Evolutionary conservation across 2,113 vertebrate species (phyloP).

Genomic region (Arenaria interpres): DNA sequence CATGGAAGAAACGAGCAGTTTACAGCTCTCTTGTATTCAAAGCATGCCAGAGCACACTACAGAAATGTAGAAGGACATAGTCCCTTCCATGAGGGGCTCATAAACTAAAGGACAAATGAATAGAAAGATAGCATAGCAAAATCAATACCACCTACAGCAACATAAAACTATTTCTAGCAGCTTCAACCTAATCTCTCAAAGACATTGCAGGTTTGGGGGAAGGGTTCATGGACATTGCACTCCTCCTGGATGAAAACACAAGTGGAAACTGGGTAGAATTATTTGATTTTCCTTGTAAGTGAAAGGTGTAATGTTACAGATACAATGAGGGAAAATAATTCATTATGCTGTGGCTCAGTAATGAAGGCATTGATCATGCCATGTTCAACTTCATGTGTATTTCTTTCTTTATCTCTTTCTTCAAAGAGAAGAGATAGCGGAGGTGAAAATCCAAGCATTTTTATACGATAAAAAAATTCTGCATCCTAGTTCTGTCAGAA

Average conservation of each 20-base stretch:
- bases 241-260: neutral
- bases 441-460: neutral
- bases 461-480: neutral
- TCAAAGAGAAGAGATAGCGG: neutral
- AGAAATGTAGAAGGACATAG: neutral
- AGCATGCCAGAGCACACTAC: neutral
- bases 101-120: constrained; percentile 12
- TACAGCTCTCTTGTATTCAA: neutral
- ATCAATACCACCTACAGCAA: neutral
- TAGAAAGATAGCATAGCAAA: neutral
- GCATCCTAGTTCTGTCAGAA: neutral
- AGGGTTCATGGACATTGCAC: neutral
- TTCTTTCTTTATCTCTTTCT: neutral
- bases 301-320: neutral
- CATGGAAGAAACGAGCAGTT: neutral
- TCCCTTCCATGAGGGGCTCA: neutral
- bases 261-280: neutral
- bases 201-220: neutral
- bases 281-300: neutral
- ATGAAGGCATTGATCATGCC: neutral
- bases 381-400: neutral
- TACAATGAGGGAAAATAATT: neutral
- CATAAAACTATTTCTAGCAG: neutral
- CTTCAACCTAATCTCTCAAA: neutral
- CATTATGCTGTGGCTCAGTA: neutral